These are phyloP conservation scores for Arvicanthis niloticus DNA, from an alignment of 2,113 vertebrate species.

Conservation along the genomic window DNA sequence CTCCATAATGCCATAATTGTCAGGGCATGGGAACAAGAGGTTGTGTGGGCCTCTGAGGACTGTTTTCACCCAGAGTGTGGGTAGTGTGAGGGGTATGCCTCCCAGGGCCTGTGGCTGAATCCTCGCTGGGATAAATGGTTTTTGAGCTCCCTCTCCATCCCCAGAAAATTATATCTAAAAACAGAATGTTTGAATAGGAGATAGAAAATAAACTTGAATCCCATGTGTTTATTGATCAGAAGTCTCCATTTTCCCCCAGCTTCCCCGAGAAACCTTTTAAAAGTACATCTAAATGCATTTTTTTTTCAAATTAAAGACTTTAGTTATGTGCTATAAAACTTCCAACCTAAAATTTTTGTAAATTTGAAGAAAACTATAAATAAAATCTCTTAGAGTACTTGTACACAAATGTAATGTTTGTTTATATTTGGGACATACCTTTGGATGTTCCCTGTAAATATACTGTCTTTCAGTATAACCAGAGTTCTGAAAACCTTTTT, in stretches of 20 bases:
- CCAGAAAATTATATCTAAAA: conserved; percentile 24
- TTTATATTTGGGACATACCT: conserved; percentile 36
- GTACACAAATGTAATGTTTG: neutral
- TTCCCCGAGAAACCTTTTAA: neutral
- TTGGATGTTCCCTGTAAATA: neutral
- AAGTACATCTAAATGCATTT: neutral
- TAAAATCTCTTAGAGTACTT: neutral
- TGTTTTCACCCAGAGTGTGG: neutral
- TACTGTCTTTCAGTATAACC: neutral
- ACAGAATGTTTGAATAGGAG: neutral
- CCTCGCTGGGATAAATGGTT: neutral
- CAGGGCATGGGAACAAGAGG: neutral
- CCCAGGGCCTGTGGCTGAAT: neutral
- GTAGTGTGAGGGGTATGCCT: neutral
- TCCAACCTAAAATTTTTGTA: neutral
- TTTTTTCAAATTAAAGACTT: conserved; percentile 27
- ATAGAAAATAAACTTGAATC: conserved; percentile 54
- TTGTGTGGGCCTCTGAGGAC: neutral
- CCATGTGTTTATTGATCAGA: conserved; percentile 26
- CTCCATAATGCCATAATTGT: neutral
- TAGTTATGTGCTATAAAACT: conserved; percentile 32
- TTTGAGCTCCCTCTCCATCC: neutral
- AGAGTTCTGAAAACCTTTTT: neutral
- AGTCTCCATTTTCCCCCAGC: conserved; percentile 9
- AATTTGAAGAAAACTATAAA: neutral